These are phyloP conservation scores for Enteromius argenteus DNA, from an alignment of 2,797 vertebrate species.

Conservation along the genomic window DNA sequence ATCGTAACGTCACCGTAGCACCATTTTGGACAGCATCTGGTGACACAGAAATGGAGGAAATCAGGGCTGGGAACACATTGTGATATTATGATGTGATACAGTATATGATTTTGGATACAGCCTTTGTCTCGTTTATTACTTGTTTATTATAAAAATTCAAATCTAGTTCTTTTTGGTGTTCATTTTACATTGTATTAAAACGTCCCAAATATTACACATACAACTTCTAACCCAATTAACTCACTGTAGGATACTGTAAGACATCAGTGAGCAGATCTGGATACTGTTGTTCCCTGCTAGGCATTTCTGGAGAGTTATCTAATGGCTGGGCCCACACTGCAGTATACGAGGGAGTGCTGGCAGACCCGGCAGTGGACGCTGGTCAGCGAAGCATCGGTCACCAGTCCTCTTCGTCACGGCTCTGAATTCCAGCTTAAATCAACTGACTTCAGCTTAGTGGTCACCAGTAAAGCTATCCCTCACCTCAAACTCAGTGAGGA, in stretches of 20 bases:
- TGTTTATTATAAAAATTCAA: neutral
- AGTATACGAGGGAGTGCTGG: slow-evolving; percentile 92
- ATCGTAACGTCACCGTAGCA: too few species aligned
- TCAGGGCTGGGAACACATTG: too few species aligned
- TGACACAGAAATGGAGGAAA: too few species aligned
- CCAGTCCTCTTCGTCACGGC: slow-evolving; percentile 86
- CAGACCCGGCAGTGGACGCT: slow-evolving; percentile 93
- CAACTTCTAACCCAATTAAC: neutral
- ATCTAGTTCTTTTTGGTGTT: neutral
- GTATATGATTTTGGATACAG: too few species aligned
- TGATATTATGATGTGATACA: too few species aligned
- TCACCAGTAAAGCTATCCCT: slow-evolving; percentile 90
- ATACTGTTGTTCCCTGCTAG: slow-evolving; percentile 70
- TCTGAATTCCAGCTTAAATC: slow-evolving; percentile 90
- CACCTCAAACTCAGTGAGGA: slow-evolving; percentile 92
- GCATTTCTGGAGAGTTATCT: slow-evolving; percentile 96
- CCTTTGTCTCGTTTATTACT: neutral
- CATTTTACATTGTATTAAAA: too few species aligned
- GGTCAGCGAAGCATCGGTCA: slow-evolving; percentile 93
- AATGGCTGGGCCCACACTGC: slow-evolving; percentile 88
- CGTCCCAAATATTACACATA: neutral
- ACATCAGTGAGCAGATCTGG: neutral
- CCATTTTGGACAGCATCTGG: too few species aligned
- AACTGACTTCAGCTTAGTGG: slow-evolving; percentile 92
- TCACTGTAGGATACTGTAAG: neutral